Base-by-base conservation (phyloP, 1,140 invertebrate genomes). In the Bombus terrestris region DNA sequence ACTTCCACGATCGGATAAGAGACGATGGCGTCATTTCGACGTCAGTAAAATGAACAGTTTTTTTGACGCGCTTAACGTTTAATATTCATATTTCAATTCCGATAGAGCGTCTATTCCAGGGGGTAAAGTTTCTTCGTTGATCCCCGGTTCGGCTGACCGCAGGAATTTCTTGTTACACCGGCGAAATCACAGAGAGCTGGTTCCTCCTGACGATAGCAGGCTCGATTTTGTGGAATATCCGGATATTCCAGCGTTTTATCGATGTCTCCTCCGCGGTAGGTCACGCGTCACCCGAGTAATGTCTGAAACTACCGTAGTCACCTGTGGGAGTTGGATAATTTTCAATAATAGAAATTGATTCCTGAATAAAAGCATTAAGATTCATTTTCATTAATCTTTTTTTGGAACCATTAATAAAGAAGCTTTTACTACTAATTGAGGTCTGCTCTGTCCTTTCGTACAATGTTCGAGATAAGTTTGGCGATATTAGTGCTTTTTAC, bases 151-250 rank as follows among this genome's bases (percentile, higher is more conserved):
- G 72, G 76, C 84, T 83, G 80, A 89, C 76, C 84, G n/a, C 43
- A 57, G 76, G 78, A 62, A 86, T 89, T 86, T 83, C 84, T 89
- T 89, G 81, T 86, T 71, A 47, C 80, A 41, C 37, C 64, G 69
- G 25, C 39, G 64, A 72, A 86, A 82, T 66, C 53, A 28, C 41
- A 69, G 74, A 53, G 66, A 28, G 32, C 13, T 25, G 53, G 57
- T 13, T 69, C 18, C 53, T 69, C 15, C 37, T 64, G 69, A 76
- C 71, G 59, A 83, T 53, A 73, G 72, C 41, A 62, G 77, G 62
- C 72, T 57, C 59, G 47, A 69, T 89, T 89, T 83, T 72, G 41
- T 59, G 22, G 68, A 69, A 83, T 89, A 81, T 81, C 88, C 72
- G 59, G 53, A 18, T 89, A 86, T 83, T 43, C 76, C 32, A n/a